Conservation (phyloP, 2,797 vertebrate genomes). For the Typhlichthys eigenmanni region DNA sequence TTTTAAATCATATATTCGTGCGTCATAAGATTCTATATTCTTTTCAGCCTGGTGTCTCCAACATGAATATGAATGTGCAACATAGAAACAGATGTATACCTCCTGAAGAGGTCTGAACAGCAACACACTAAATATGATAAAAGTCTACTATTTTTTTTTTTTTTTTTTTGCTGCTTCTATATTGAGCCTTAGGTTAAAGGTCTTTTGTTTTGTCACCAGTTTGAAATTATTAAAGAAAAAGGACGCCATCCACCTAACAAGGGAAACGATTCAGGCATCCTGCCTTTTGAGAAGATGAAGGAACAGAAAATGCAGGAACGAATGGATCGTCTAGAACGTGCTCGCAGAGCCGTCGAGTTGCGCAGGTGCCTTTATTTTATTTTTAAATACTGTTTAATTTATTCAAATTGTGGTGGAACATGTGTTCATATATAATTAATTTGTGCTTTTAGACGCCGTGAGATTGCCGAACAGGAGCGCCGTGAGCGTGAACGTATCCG, state of each 20-base stretch:
- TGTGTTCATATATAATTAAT: too few relatives aligned
- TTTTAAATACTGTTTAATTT: neutral
- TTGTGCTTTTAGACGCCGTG: constrained; percentile 80
- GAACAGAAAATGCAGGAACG: constrained; percentile 91
- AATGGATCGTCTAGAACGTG: constrained; percentile 87
- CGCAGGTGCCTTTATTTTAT: constrained; percentile 80
- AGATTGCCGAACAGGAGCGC: constrained; percentile 88
- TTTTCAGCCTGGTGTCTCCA: constrained; percentile 63
- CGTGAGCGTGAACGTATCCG: constrained; percentile 88
- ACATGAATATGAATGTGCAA: constrained; percentile 69
- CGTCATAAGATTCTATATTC: neutral
- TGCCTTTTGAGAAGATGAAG: constrained; percentile 98
- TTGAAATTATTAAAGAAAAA: constrained; percentile 85
- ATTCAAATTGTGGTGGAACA: too few relatives aligned
- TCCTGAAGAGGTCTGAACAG: constrained; percentile 73
- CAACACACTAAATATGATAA: too few relatives aligned
- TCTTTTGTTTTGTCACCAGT: constrained; percentile 58
- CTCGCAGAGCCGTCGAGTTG: constrained; percentile 87
- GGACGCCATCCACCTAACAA: constrained; percentile 82
- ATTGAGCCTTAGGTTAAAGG: neutral
- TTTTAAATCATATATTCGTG: neutral
- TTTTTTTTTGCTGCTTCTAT: neutral
- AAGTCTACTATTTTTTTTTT: too few relatives aligned
- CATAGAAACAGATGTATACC: constrained; percentile 76
- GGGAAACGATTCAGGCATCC: constrained; percentile 84